phyloP scores from a whole-genome alignment of 2,797 vertebrate species.

The Perdix hodgsoniae region DNA sequence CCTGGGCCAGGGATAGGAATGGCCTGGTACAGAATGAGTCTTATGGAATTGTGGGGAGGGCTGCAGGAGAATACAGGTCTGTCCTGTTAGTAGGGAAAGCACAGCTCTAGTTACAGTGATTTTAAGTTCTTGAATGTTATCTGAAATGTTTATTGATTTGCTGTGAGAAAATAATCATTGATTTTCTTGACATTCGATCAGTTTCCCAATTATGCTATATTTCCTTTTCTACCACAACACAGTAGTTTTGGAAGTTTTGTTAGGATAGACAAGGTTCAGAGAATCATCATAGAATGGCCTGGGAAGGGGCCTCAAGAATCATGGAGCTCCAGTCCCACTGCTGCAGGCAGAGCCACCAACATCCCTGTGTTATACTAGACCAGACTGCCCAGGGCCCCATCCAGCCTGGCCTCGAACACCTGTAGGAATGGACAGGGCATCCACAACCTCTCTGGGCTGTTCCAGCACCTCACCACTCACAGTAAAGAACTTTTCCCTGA shows the following conservation, averaged over 20 bases:
- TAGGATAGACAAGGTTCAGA: too few relatives aligned
- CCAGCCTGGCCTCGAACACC: too few relatives aligned
- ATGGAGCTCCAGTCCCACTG: too few relatives aligned
- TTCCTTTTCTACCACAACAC: neutral
- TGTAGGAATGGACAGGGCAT: too few relatives aligned
- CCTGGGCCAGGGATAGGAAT: neutral
- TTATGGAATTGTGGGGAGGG: neutral
- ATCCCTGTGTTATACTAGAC: too few relatives aligned
- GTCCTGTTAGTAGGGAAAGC: neutral
- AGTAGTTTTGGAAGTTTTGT: neutral
- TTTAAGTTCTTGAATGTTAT: neutral
- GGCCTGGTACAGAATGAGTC: neutral
- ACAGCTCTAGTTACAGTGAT: neutral
- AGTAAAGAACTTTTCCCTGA: too few relatives aligned
- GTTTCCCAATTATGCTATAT: neutral
- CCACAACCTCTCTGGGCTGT: too few relatives aligned
- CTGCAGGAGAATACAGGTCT: neutral
- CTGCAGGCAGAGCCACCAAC: too few relatives aligned
- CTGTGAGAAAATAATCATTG: accelerated
- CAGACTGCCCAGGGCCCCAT: too few relatives aligned
- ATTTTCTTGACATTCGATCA: neutral
- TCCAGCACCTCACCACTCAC: too few relatives aligned
- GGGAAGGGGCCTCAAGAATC: too few relatives aligned
- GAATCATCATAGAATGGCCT: too few relatives aligned
- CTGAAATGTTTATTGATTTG: neutral